Conservation (phyloP, 2,888 invertebrate genomes). For the Stenchaetothrips biformis region DNA sequence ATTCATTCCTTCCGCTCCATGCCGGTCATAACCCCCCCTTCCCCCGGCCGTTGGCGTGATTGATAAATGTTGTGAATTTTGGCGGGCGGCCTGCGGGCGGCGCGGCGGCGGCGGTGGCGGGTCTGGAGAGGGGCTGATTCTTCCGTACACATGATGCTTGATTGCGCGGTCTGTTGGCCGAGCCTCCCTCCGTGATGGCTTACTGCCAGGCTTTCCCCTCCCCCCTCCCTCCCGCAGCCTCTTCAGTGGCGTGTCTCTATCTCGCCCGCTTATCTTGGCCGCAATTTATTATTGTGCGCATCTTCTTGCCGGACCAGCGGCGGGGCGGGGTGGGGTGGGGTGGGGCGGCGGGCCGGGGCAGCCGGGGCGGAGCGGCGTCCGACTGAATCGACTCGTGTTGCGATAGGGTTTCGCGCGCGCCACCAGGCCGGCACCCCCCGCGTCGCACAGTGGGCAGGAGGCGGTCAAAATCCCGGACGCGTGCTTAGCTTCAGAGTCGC, state of each 20-base stretch:
- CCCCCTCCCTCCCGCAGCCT: background rate
- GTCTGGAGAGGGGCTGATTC: background rate
- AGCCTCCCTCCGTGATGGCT: background rate
- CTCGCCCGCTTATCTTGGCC: background rate
- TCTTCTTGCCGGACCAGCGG: conserved; percentile 4
- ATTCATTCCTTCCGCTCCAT: background rate
- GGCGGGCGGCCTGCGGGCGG: background rate
- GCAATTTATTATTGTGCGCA: conserved; percentile 7
- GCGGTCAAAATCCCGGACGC: too few relatives aligned
- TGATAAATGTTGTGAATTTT: conserved; percentile 18
- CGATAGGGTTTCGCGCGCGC: too few relatives aligned
- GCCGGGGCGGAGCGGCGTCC: too few relatives aligned
- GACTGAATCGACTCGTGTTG: too few relatives aligned
- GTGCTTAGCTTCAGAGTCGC: too few relatives aligned
- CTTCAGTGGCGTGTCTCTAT: conserved; percentile 14
- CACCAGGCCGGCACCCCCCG: too few relatives aligned
- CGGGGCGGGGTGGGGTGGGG: background rate
- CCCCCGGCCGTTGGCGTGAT: background rate
- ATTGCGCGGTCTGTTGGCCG: conserved; percentile 4
- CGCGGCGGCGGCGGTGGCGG: background rate
- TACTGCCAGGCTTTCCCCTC: background rate
- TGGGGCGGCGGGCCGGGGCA: too few relatives aligned
- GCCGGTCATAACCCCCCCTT: background rate
- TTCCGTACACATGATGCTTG: background rate
- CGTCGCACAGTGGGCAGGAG: too few relatives aligned